Evolutionary conservation across 2,113 vertebrate genomes (phyloP), one percentile per base, ranked within the genome.

Genomic region (Arizona elegans): DNA sequence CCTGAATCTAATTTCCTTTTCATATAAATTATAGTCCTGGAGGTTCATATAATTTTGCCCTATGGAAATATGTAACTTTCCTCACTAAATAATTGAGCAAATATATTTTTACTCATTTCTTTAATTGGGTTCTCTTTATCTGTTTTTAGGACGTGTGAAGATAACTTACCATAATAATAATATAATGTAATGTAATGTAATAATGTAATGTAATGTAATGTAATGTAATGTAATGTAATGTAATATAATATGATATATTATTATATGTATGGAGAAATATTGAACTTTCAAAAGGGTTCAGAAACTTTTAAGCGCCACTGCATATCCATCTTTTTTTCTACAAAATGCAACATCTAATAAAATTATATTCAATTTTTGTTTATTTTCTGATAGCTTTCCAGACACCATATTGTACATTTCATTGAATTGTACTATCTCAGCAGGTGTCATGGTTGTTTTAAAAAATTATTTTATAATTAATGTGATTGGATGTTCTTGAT

Each of bases 401-500:
- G 52, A 15, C 26, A 70, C 26, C 17, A 75, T 89, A 54, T 8
- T 53, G 52, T 53, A 53, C 52, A 23, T 89, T 89, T 33, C 17
- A 43, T 12, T 92, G 8, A 43, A 56, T 33, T 85, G 33, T 29
- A 58, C 13, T 50, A 23, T 92, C 11, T 6, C 53, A 56, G 6
- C 17, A 90, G 54, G 7, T 52, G 7, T 52, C 21, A 6, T 53
- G 54, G 19, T 62, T 86, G 75, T 7, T 56, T 59, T 47, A 1
- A 47, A 59, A 56, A 23, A 59, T 59, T 26, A 38, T 24, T 59
- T 89, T 24, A 33, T 50, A 65, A 58, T 89, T 86, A 26, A n/a
- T 92, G 33, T 75, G 52, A 89, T 90, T 92, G 65, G 88, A 38
- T 86, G 21, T 90, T 50, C n/a, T 90, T 93, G 81, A 53, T 86